Evolutionary conservation across 2,888 invertebrate species (phyloP).

Genomic region (Philopedon plagiatum): DNA sequence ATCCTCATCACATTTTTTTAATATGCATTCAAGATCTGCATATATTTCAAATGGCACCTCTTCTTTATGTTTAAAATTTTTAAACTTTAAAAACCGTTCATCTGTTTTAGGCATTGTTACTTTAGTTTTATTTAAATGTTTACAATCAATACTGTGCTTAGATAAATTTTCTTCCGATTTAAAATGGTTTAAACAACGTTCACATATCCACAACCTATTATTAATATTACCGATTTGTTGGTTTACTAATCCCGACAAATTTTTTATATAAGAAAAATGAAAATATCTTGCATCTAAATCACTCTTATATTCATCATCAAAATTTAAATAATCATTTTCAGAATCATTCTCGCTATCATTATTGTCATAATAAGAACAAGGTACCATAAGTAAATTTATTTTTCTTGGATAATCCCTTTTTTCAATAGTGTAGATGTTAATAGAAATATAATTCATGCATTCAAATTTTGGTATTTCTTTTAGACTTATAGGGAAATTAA

Average conservation of each 20-base stretch:
- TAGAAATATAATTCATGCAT: background rate
- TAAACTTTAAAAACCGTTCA: slow-evolving; percentile 5
- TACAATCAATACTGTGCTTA: background rate
- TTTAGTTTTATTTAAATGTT: background rate
- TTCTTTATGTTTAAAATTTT: slow-evolving; percentile 21
- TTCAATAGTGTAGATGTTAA: background rate
- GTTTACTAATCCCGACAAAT: slow-evolving; percentile 7
- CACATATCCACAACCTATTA: background rate
- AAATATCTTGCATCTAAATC: background rate
- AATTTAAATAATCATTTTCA: background rate
- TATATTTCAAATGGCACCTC: slow-evolving; percentile 1
- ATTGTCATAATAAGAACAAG: background rate
- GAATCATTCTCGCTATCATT: background rate
- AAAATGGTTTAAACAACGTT: slow-evolving; percentile 7
- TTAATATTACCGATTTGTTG: background rate
- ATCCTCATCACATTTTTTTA: background rate
- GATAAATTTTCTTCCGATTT: background rate
- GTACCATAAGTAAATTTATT: background rate
- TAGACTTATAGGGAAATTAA: background rate
- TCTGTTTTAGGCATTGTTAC: background rate
- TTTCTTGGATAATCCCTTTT: background rate
- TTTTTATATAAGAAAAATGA: slow-evolving; percentile 13
- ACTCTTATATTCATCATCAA: background rate
- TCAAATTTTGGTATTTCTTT: background rate
- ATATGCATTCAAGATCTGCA: slow-evolving; percentile 9